Evolutionary conservation across 2,888 invertebrate genomes (phyloP), one percentile per base, ranked within the genome.

Genomic region (Leptopilina syphax): DNA sequence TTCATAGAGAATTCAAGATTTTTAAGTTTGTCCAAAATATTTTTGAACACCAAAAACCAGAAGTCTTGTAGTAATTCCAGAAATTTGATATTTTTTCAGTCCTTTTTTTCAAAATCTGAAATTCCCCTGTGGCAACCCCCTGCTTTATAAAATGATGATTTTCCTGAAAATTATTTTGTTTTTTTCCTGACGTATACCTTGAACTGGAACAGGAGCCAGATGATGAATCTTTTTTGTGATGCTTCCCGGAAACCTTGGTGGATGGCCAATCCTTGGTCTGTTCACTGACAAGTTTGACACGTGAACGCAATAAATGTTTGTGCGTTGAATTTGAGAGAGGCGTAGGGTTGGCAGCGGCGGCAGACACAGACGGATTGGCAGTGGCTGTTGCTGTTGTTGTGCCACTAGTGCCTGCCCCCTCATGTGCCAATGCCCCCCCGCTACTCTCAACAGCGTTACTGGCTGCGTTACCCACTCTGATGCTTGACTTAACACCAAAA

Each of bases 161-260:
- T 63, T 63, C 57, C 5, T 63, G 63, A n/a, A 18, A n/a, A 65
- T 12, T 66, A 34, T 34, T 34, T 34, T 34, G 34, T 13, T 10
- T n/a, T 66, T 12, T 57, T 2, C 44, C 3, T 63, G 18, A 18
- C 18, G 47, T 87, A 87, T 88, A 94, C 94, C 94, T 94, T 90
- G 93, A 94, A 87, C 94, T 94, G 83, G 94, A 94, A 92, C 94
- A 94, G 89, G 94, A 94, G 92, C 96, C 95, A 95, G 96, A 95
- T 94, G 95, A 86, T 78, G 88, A 83, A 66, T 92, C 92, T 85
- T 91, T 92, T 77, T 92, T 92, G 84, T 92, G 89, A 85, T 91
- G 90, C 79, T 92, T 92, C 50, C 89, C 86, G 47, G 88, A 83
- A 77, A 87, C 80, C 80, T 82, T 84, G 93, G 78, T 76, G 34